Conservation (phyloP, 2,113 vertebrate genomes). For the Verasper variegatus region DNA sequence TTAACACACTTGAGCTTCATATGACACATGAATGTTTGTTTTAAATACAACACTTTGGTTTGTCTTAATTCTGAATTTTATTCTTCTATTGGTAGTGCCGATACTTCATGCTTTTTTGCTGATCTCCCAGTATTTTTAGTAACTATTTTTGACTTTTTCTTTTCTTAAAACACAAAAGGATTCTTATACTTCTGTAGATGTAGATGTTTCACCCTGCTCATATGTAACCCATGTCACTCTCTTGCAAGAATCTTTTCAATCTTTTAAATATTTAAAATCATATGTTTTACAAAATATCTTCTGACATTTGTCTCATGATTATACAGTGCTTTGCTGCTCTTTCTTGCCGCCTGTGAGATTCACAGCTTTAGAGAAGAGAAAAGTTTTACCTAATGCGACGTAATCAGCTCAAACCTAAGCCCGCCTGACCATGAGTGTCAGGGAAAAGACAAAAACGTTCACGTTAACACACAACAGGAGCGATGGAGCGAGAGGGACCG, state of each 20-base stretch:
- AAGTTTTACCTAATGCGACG: not conserved
- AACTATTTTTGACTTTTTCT: too few species aligned
- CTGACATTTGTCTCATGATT: not conserved
- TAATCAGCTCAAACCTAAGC: slow-evolving; percentile 3
- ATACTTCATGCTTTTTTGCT: not conserved
- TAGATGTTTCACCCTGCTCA: not conserved
- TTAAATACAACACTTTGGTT: not conserved
- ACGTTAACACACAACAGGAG: slow-evolving; percentile 11
- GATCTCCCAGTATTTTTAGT: not conserved
- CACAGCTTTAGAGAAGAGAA: not conserved
- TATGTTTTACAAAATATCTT: not conserved
- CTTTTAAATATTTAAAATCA: not conserved
- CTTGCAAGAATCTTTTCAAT: not conserved
- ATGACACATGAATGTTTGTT: not conserved
- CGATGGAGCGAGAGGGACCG: slow-evolving; percentile 17
- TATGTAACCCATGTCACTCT: not conserved
- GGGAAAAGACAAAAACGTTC: not conserved
- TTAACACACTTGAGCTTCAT: not conserved
- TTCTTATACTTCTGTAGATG: not conserved
- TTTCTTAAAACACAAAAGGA: not conserved
- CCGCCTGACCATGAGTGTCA: not conserved
- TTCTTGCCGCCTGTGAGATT: not conserved
- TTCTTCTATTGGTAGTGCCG: slow-evolving; percentile 7
- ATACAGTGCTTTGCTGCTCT: not conserved
- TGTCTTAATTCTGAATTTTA: not conserved